Conservation (phyloP, 2,797 vertebrate genomes). For the Danio aesculapii region DNA sequence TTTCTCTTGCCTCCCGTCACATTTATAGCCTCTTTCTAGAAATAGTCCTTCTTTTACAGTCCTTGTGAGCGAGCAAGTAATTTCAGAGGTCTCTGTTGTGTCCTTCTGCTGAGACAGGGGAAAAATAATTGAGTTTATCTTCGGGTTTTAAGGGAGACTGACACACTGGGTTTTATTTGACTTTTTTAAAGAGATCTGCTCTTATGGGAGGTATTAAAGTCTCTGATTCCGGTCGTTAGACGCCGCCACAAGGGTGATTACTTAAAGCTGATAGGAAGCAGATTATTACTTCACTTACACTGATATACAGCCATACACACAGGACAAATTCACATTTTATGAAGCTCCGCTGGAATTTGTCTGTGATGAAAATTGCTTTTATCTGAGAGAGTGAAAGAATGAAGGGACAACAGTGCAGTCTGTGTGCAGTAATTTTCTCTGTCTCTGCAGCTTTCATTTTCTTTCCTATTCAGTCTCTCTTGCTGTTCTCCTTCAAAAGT, state of each 20-base stretch:
- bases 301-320: constrained; percentile 43
- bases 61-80: constrained; percentile 87
- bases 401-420: constrained; percentile 38
- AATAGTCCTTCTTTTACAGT: constrained; percentile 96
- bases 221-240: constrained; percentile 59
- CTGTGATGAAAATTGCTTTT: constrained; percentile 44
- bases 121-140: constrained; percentile 80
- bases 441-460: constrained; percentile 37
- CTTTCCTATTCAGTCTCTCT: constrained; percentile 60
- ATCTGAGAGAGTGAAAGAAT: constrained; percentile 3
- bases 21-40: constrained; percentile 94
- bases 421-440: constrained; percentile 22
- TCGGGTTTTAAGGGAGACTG: constrained; percentile 77
- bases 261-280: constrained; percentile 51
- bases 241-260: constrained; percentile 40
- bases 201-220: constrained; percentile 78
- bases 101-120: constrained; percentile 83
- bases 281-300: constrained; percentile 47
- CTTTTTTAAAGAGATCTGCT: constrained; percentile 77
- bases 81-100: constrained; percentile 83
- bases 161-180: constrained; percentile 81
- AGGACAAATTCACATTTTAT: constrained; percentile 48
- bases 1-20: constrained; percentile 76
- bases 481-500: constrained; percentile 21
- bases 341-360: constrained; percentile 19